Base-by-base conservation (phyloP, 1,140 invertebrate genomes). In the Lepidurus arcticus region DNA sequence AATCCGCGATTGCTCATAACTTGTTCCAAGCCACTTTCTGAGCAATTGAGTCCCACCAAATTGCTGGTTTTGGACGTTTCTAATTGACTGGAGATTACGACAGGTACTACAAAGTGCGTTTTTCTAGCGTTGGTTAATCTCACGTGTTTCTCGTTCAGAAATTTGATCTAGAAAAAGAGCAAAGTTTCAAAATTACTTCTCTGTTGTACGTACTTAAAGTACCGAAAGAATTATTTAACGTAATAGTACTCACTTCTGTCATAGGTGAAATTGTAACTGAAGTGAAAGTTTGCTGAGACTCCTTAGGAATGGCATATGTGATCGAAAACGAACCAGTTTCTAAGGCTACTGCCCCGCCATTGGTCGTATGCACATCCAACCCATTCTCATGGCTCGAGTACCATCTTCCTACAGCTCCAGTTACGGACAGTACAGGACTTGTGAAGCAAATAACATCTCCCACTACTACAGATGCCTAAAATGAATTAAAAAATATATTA, bases 401-500 rank as follows among this genome's bases (percentile, higher is more conserved):
- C 81, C 81, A 81, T 8, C 74, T 43, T 13, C 80, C 79, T 21
- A 44, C n/a, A 11, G 43, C 26, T 11, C 74, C 42, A 73, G 42
- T 73, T 42, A 65, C 45, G 13, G 81, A 76, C 24, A 74, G 77
- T 42, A 81, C 75, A 5, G 73, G 47, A 78, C 78, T 80, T 2
- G 79, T 76, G 45, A 81, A 81, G 44, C 81, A 82, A 3, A 81
- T 74, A 8, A 82, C 74, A 73, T 82, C 81, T 5, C 81, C 81
- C 42, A 76, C 24, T 8, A 76, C 76, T 65, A 65, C 16, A 11
- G 53, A n/a, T 3, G 53, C 16, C 53, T 65, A 65, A 65, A 9
- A 9, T 13, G 7, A 13, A 65, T 65, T 4, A 4, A 65, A 10
- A 9, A 11, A 65, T 7, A 21, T 7, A 65, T 73, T 73, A 80